Conservation (phyloP, 2,888 invertebrate genomes). For the Drosophila phalerata region DNA sequence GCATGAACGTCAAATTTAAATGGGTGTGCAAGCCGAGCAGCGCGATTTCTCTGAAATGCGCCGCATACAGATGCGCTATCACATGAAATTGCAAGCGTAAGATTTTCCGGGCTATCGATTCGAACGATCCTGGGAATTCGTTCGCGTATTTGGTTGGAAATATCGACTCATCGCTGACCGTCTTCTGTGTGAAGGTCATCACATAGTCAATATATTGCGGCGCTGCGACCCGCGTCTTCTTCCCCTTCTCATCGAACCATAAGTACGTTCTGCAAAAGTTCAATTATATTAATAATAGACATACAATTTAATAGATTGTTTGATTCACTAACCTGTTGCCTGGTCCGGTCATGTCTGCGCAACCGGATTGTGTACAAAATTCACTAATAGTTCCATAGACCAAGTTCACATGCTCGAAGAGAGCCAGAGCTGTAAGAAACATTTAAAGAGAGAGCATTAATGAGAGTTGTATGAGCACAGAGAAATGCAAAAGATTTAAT, state of each 20-base stretch:
- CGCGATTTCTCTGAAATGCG: conserved; percentile 98
- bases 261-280: conserved; percentile 92
- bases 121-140: conserved; percentile 97
- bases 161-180: conserved; percentile 97
- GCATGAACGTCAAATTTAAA: conserved; percentile 98
- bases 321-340: conserved; percentile 91
- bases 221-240: conserved; percentile 98
- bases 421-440: conserved; percentile 92
- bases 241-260: conserved; percentile 99
- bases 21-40: conserved; percentile 97
- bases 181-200: conserved; percentile 99
- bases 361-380: conserved; percentile 98
- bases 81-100: conserved; percentile 98
- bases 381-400: conserved; percentile 99
- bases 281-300: background rate
- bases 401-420: conserved; percentile 99
- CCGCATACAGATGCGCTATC: conserved; percentile 98
- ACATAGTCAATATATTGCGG: conserved; percentile 99
- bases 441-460: background rate
- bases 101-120: conserved; percentile 97
- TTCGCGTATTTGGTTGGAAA: conserved; percentile 99
- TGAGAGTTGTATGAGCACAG: background rate
- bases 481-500: background rate
- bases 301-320: too few relatives aligned
- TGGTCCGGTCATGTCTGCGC: conserved; percentile 98